phyloP scores from a whole-genome alignment of 2,797 vertebrate species.

The Anguilla pacifica region DNA sequence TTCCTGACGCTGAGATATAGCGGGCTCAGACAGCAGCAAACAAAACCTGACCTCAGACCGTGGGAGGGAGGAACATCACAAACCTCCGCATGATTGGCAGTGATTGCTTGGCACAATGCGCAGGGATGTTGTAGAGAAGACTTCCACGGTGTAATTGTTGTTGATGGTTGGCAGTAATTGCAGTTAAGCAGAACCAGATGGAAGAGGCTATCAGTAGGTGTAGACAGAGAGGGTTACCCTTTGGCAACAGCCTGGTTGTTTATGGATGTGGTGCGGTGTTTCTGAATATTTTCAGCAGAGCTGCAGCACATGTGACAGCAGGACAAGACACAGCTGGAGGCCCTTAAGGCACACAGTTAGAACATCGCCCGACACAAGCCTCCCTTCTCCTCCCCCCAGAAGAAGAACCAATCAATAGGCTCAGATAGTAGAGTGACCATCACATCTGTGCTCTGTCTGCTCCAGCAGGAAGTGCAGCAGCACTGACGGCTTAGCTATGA shows the following conservation, averaged over 20 bases:
- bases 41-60: slow-evolving; percentile 23
- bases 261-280: slow-evolving; percentile 13
- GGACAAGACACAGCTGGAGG: slow-evolving; percentile 10
- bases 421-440: not conserved
- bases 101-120: slow-evolving; percentile 20
- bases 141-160: not conserved
- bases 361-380: not conserved
- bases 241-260: not conserved
- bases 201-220: slow-evolving; percentile 38
- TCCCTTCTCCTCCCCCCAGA: not conserved
- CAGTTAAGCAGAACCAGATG: slow-evolving; percentile 61
- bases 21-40: not conserved
- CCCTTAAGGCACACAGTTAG: slow-evolving; percentile 11
- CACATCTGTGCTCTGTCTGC: not conserved
- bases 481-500: not conserved
- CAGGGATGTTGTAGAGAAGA: slow-evolving; percentile 34
- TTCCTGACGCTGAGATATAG: not conserved
- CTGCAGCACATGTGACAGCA: slow-evolving; percentile 10
- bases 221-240: slow-evolving; percentile 18
- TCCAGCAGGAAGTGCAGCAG: not conserved
- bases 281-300: not conserved
- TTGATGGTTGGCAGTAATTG: slow-evolving; percentile 51
- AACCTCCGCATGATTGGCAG: not conserved
- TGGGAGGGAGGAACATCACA: slow-evolving; percentile 18
- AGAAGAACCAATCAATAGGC: slow-evolving; percentile 17